Evolutionary conservation across 2,888 invertebrate genomes (phyloP).

Genomic region (Rhabditophanes sp.): DNA sequence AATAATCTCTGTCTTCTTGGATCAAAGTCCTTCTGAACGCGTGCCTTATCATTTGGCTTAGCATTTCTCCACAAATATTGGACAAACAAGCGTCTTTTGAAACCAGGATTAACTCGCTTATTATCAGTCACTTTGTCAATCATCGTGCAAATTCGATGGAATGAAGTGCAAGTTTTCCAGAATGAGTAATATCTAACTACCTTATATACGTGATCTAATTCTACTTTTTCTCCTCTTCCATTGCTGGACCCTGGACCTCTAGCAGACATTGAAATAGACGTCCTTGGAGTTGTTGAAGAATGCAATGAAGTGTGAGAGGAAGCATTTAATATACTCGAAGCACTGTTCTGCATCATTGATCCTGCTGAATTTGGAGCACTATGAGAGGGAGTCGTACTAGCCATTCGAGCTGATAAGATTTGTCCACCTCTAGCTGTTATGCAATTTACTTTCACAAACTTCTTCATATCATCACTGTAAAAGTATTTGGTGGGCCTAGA

Average conservation of each 20-base stretch:
- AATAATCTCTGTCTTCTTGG: conserved; percentile 38
- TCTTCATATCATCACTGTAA: conserved; percentile 35
- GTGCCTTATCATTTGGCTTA: conserved; percentile 39
- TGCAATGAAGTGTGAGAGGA: not conserved
- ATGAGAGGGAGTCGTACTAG: conserved; percentile 10
- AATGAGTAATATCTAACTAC: conserved; percentile 44
- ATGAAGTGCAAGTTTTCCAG: conserved; percentile 43
- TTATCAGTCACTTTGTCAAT: conserved; percentile 32
- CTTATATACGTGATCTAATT: conserved; percentile 37
- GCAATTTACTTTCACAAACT: conserved; percentile 42
- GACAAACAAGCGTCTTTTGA: conserved; percentile 39
- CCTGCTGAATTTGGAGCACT: too few relatives aligned
- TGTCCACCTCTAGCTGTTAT: conserved; percentile 36
- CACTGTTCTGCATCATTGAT: too few relatives aligned
- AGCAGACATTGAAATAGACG: conserved; percentile 5
- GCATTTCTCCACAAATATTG: conserved; percentile 44
- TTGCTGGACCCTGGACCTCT: conserved; percentile 9
- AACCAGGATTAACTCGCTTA: conserved; percentile 12
- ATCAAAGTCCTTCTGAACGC: conserved; percentile 42
- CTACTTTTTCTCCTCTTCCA: conserved; percentile 18
- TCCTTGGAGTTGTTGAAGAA: conserved; percentile 4
- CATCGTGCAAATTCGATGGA: conserved; percentile 44
- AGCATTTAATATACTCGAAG: conserved; percentile 1
- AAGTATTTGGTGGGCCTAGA: conserved; percentile 42
- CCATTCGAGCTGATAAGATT: conserved; percentile 22